A percentile compares a stretch with the other conserved stretches of the same genome.
These are phyloP conservation scores for Fopius arisanus DNA, from an alignment of 1,140 invertebrate genomes.

Conservation along the genomic window DNA sequence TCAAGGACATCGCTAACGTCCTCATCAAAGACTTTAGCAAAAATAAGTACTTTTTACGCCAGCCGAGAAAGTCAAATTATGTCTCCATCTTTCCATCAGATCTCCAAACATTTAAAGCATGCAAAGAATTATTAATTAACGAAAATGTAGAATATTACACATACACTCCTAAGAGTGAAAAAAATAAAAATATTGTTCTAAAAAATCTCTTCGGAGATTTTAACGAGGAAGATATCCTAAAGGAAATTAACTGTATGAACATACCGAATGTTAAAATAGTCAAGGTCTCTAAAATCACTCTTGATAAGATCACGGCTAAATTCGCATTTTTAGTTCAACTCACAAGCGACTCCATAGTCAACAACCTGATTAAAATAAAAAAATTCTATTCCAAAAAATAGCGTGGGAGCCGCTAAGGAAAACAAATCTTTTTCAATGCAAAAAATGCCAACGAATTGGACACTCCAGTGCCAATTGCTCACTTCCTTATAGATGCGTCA, in stretches of 20 bases:
- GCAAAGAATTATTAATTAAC: not conserved
- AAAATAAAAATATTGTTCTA: not conserved
- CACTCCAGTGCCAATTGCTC: constrained; percentile 22
- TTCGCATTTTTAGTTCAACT: too few relatives aligned
- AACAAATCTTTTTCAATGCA: not conserved
- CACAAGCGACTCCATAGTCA: too few relatives aligned
- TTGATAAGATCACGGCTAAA: too few relatives aligned
- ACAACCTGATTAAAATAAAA: not conserved
- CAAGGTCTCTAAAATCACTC: too few relatives aligned
- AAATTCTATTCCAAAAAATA: constrained; percentile 1
- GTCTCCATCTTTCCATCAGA: too few relatives aligned
- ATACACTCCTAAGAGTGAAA: constrained; percentile 9
- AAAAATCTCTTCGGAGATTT: constrained; percentile 7
- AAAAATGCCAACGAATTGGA: constrained; percentile 19
- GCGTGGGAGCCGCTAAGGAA: constrained; percentile 16
- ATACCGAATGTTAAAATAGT: not conserved
- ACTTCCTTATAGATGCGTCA: constrained; percentile 15
- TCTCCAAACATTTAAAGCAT: too few relatives aligned
- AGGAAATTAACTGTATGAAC: not conserved
- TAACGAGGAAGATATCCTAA: constrained; percentile 1
- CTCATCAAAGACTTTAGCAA: too few relatives aligned
- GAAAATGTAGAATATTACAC: not conserved
- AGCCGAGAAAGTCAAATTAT: too few relatives aligned
- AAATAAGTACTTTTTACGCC: too few relatives aligned
- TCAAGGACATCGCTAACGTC: too few relatives aligned